These are phyloP conservation scores for Callimorpha dominula DNA, from an alignment of 2,888 invertebrate genomes.

Conservation along the genomic window DNA sequence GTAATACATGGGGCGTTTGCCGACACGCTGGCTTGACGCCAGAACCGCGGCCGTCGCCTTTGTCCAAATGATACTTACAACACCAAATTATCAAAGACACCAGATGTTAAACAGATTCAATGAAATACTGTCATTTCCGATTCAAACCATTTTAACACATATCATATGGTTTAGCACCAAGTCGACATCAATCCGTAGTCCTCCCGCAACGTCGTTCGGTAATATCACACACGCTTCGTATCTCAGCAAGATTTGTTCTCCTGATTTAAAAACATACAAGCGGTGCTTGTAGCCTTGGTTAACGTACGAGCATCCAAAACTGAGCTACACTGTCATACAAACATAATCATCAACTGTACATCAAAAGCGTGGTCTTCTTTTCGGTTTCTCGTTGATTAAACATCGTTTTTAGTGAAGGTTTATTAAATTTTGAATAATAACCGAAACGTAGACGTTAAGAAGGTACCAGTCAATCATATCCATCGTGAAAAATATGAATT, in stretches of 20 bases:
- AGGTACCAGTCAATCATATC: too few relatives aligned
- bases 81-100: conserved; percentile 51
- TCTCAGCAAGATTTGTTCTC: not conserved
- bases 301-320: not conserved
- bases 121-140: conserved; percentile 41
- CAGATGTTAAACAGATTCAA: conserved; percentile 48
- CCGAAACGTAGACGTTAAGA: too few relatives aligned
- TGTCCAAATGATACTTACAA: conserved; percentile 45
- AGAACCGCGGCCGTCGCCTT: conserved; percentile 37
- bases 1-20: conserved; percentile 36
- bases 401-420: not conserved
- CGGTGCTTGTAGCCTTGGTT: not conserved
- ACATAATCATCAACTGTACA: not conserved
- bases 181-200: not conserved
- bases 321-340: not conserved
- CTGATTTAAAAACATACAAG: not conserved
- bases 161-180: conserved; percentile 17
- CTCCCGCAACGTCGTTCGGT: not conserved
- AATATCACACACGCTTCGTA: not conserved
- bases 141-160: conserved; percentile 24
- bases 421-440: not conserved
- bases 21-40: conserved; percentile 47
- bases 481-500: not conserved
- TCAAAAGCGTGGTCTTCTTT: not conserved
- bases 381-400: not conserved